Evolutionary conservation across 2,888 invertebrate species (phyloP), one percentile per base, ranked within the genome.

Genomic region (Trachelus troglodyta): DNA sequence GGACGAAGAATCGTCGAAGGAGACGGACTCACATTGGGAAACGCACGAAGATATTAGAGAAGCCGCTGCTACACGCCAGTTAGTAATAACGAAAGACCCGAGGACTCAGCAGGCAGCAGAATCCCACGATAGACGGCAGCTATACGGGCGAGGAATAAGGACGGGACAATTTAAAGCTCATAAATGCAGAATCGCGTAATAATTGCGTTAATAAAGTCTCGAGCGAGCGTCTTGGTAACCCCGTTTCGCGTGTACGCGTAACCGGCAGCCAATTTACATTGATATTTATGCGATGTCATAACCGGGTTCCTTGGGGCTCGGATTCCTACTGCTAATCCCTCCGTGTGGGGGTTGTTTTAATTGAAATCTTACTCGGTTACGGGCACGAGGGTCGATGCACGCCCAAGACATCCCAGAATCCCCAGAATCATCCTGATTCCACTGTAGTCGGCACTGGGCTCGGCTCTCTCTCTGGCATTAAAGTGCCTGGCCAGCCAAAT

Each of bases 221-320:
- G 80, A 81, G 79, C 75, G 81, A 74, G 80, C 78, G 82, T 83
- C 81, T 85, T 83, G 79, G 81, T 71, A 71, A 71, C 71, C 71
- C 71, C 31, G 71, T 71, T 71, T 71, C 33, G 33, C 78, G 75
- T 77, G 79, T 79, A 78, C 79, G 35, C 34, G 34, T 79, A 80
- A 56, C 80, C 79, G 79, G 79, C 33, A 83, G 87, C 87, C 89
- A 91, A 91, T 91, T 91, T 91, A 91, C 91, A 90, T 90, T 90
- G 91, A 91, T 91, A 91, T 91, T 91, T 91, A 91, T 91, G 91
- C 91, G 88, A 87, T 87, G 91, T 91, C 91, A 91, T 91, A 91
- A 91, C 91, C 90, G 82, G 87, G 86, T 84, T 87, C 86, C 86
- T 87, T 85, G 80, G 74, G 83, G 77, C 84, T 83, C 87, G 90